phyloP scores from a whole-genome alignment of 2,888 invertebrate species.

The Brachypterus glaber region DNA sequence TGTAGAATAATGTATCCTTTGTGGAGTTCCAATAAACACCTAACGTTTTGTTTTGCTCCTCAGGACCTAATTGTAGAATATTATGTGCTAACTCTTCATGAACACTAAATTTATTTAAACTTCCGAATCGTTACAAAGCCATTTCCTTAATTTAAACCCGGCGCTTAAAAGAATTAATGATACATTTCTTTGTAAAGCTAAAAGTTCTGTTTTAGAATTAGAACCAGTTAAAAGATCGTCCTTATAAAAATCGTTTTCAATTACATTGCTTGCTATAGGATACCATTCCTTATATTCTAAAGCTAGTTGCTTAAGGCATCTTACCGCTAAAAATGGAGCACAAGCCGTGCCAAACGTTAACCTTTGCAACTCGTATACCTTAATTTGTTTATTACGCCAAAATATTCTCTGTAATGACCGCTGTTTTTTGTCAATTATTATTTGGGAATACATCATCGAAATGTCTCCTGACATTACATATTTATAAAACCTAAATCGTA shows the following conservation, averaged over 20 bases:
- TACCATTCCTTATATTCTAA: not conserved
- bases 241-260: constrained; percentile 1
- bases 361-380: constrained; percentile 13
- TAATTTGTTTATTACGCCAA: constrained; percentile 8
- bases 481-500: constrained; percentile 11
- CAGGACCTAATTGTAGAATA: not conserved
- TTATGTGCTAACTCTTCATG: not conserved
- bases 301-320: not conserved
- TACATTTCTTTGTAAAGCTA: not conserved
- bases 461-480: constrained; percentile 16
- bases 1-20: not conserved
- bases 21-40: not conserved
- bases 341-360: not conserved
- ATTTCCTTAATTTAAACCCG: not conserved
- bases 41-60: not conserved
- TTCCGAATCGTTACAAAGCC: not conserved
- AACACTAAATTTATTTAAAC: not conserved
- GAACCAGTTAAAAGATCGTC: not conserved
- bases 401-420: constrained; percentile 11
- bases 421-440: constrained; percentile 5
- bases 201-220: not conserved
- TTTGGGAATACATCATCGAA: constrained; percentile 16
- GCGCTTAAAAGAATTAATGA: not conserved
- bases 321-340: not conserved
- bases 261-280: not conserved